Conservation (phyloP, 2,888 invertebrate genomes). For the Patella pellucida region DNA sequence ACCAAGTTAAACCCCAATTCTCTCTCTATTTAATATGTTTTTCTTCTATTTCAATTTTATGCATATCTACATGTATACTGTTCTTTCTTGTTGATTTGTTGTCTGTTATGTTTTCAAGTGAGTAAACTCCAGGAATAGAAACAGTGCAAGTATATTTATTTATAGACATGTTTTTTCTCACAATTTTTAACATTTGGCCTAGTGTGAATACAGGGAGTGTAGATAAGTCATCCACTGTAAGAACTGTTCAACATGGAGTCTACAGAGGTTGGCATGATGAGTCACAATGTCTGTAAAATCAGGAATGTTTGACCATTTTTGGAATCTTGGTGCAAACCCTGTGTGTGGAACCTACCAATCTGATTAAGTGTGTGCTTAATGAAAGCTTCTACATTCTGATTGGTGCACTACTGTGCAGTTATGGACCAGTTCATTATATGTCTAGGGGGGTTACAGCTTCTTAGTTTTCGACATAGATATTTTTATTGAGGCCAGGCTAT, state of each 20-base stretch:
- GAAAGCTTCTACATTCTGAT: not conserved
- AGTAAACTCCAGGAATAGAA: no score
- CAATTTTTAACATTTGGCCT: no score
- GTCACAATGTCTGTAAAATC: constrained; percentile 1
- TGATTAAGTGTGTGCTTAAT: not conserved
- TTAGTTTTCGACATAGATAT: not conserved
- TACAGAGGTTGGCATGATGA: not conserved
- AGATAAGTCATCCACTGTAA: not conserved
- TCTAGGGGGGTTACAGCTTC: not conserved
- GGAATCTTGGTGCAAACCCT: not conserved
- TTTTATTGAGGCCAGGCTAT: not conserved
- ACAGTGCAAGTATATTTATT: not conserved
- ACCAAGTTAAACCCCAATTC: no score
- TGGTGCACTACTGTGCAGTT: not conserved
- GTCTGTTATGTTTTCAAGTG: no score
- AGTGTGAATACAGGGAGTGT: no score
- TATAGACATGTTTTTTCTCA: not conserved
- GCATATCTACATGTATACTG: no score
- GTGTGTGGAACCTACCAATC: constrained; percentile 4
- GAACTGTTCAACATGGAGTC: not conserved
- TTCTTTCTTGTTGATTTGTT: no score
- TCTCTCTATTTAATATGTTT: no score
- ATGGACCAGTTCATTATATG: not conserved
- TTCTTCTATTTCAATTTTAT: no score
- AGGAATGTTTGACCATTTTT: constrained; percentile 1